Evolutionary conservation across 1,140 invertebrate genomes (phyloP).

Genomic region (Micrasema minimum): DNA sequence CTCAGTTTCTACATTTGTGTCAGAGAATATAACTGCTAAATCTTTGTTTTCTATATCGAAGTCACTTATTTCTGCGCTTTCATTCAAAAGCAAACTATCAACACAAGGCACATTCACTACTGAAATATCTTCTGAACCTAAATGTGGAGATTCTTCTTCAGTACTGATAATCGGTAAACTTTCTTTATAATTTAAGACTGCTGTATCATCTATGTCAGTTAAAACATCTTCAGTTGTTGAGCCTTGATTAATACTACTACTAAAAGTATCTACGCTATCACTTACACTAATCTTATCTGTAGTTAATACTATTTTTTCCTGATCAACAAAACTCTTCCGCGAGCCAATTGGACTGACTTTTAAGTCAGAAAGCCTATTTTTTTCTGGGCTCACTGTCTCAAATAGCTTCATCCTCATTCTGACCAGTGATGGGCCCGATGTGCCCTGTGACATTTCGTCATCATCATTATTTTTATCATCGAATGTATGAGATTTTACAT

Average conservation of each 20-base stretch:
- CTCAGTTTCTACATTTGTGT: too few species aligned
- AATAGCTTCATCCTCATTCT: slow-evolving; percentile 51
- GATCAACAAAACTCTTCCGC: slow-evolving; percentile 32
- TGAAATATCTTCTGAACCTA: too few species aligned
- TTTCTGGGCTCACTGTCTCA: slow-evolving; percentile 39
- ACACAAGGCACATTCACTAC: slow-evolving; percentile 45
- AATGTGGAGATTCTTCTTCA: slow-evolving; percentile 43
- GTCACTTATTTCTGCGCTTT: slow-evolving; percentile 31
- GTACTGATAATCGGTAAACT: too few species aligned
- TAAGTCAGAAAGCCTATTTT: slow-evolving; percentile 1
- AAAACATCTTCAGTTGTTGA: not conserved
- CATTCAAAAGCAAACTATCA: slow-evolving; percentile 41
- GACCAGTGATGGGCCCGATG: slow-evolving; percentile 42
- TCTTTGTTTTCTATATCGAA: slow-evolving; percentile 26
- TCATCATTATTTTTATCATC: slow-evolving; percentile 29
- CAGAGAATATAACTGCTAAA: too few species aligned
- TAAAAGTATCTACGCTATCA: slow-evolving; percentile 7
- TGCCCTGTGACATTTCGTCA: slow-evolving; percentile 23
- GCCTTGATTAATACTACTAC: not conserved
- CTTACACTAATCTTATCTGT: slow-evolving; percentile 34
- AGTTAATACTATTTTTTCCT: slow-evolving; percentile 41
- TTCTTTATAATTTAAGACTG: too few species aligned
- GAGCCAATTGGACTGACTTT: slow-evolving; percentile 22
- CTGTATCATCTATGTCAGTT: not conserved
- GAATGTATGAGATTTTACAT: slow-evolving; percentile 57